Percentiles rank a stretch among this genome's conserved stretches.
Conservation (phyloP, 1,140 invertebrate species). For the Gonatopus flavifemur region DNA sequence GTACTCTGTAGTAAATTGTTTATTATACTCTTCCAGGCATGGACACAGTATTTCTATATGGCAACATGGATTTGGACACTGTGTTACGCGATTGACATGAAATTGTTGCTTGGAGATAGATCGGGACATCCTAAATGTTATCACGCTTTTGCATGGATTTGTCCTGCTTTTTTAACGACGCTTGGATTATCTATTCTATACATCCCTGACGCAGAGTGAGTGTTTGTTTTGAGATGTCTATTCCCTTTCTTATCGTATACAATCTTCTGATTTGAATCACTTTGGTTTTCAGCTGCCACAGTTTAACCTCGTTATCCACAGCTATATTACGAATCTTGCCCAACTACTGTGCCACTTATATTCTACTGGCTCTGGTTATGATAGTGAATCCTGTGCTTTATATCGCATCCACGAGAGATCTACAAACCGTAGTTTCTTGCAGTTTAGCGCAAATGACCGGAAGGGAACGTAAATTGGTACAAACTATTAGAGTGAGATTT, state of each 20-base stretch:
- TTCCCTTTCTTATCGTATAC: background rate
- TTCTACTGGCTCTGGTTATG: slow-evolving; percentile 75
- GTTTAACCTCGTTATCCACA: slow-evolving; percentile 60
- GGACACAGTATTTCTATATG: slow-evolving; percentile 84
- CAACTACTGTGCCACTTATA: slow-evolving; percentile 75
- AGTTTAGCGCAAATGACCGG: slow-evolving; percentile 68
- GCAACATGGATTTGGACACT: slow-evolving; percentile 83
- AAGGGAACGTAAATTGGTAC: slow-evolving; percentile 70
- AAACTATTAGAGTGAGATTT: slow-evolving; percentile 73
- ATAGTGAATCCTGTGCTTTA: slow-evolving; percentile 75
- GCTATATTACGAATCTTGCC: slow-evolving; percentile 71
- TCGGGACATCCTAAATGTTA: slow-evolving; percentile 63
- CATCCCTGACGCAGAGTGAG: slow-evolving; percentile 75
- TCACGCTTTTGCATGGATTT: slow-evolving; percentile 70
- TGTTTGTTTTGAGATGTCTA: slow-evolving; percentile 16
- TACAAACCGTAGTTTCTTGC: slow-evolving; percentile 65
- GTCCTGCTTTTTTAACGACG: slow-evolving; percentile 68
- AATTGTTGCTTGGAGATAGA: slow-evolving; percentile 65
- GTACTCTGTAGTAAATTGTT: background rate
- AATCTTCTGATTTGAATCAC: background rate
- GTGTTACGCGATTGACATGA: slow-evolving; percentile 79
- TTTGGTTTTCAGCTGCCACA: slow-evolving; percentile 70
- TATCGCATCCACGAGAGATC: slow-evolving; percentile 63
- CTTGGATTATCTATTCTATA: slow-evolving; percentile 74
- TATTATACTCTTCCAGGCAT: slow-evolving; percentile 63